Conservation (phyloP, 2,113 vertebrate species). For the Porphyrio hochstetteri region DNA sequence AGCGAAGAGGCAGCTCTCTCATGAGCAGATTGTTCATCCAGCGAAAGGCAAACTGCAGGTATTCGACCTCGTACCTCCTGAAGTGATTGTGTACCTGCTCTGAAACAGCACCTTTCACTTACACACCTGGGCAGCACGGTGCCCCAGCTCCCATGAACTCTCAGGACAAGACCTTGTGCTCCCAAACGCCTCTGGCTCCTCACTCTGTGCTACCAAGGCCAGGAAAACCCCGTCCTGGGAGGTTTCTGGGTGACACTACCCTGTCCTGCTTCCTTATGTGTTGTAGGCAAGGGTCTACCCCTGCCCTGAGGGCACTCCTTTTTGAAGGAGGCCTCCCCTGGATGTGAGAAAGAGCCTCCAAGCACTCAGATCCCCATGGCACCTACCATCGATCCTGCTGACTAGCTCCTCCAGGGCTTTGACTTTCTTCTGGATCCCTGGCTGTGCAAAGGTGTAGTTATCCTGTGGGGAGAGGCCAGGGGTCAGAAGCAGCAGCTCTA, state of each 20-base stretch:
- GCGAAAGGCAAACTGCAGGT: constrained; percentile 92
- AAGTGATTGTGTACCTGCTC: constrained; percentile 93
- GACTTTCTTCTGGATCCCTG: constrained; percentile 98
- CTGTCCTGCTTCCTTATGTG: fast-evolving
- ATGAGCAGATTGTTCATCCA: constrained; percentile 93
- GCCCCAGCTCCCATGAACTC: fast-evolving
- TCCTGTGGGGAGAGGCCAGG: constrained; percentile 74
- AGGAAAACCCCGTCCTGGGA: not conserved
- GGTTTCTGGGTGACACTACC: not conserved
- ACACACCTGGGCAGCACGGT: not conserved
- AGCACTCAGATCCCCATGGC: not conserved
- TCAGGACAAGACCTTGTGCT: not conserved
- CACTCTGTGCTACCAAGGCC: not conserved
- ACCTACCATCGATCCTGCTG: constrained; percentile 94
- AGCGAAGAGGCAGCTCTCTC: constrained; percentile 90
- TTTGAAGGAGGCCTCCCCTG: not conserved
- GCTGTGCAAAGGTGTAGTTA: constrained; percentile 98
- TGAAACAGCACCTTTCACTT: constrained; percentile 70
- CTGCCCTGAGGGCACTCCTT: not conserved
- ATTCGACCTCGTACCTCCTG: constrained; percentile 90
- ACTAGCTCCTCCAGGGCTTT: constrained; percentile 97
- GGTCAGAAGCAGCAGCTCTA: not conserved
- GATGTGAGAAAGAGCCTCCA: not conserved
- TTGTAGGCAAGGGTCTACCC: not conserved
- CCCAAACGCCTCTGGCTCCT: not conserved